Evolutionary conservation across 2,888 invertebrate species (phyloP).

Genomic region (Hecatera dysodea): DNA sequence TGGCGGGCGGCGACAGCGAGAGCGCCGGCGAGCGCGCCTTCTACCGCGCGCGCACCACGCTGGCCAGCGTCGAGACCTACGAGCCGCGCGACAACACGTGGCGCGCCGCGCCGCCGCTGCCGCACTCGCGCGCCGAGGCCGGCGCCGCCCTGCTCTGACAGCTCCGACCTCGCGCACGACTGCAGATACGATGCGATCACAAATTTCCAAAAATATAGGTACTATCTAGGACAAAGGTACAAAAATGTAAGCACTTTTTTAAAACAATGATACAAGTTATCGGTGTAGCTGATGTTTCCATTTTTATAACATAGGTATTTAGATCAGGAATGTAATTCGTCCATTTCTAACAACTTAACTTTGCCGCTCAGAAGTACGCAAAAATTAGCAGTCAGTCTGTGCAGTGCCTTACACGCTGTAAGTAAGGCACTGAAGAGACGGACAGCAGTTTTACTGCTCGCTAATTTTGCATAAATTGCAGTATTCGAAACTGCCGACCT

Average conservation of each 20-base stretch:
- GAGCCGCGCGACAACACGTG: constrained; percentile 95
- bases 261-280: constrained; percentile 14
- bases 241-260: constrained; percentile 45
- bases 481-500: too few species aligned
- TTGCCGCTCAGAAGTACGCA: not conserved
- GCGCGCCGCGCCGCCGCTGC: constrained; percentile 95
- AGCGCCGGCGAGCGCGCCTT: constrained; percentile 93
- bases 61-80: constrained; percentile 96
- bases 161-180: constrained; percentile 8
- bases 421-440: too few species aligned
- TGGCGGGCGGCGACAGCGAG: constrained; percentile 96
- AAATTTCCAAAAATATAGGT: constrained; percentile 28
- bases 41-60: constrained; percentile 96
- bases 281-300: constrained; percentile 37
- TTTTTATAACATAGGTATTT: constrained; percentile 41
- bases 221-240: constrained; percentile 46
- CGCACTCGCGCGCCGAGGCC: constrained; percentile 96
- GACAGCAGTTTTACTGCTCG: too few species aligned
- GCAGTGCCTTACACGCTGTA: too few species aligned
- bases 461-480: too few species aligned
- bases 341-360: constrained; percentile 28
- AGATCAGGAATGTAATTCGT: constrained; percentile 37
- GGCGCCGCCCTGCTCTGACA: constrained; percentile 95
- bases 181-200: constrained; percentile 4
- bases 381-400: too few species aligned